These are phyloP conservation scores for Platycheirus albimanus DNA, from an alignment of 2,888 invertebrate species.

Conservation along the genomic window DNA sequence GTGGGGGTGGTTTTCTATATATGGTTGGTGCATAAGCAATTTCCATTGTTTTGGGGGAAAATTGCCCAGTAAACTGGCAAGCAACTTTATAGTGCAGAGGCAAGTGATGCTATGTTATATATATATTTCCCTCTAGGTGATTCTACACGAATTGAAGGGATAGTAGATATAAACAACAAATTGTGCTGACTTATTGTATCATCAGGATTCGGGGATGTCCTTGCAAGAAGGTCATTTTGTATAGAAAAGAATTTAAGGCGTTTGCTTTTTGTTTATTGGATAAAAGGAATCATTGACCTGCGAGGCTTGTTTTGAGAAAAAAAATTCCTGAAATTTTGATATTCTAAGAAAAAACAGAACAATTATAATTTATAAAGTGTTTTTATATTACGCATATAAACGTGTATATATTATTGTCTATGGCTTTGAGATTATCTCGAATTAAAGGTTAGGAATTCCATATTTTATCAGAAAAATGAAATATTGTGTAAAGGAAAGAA, in stretches of 20 bases:
- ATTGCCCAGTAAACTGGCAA: slow-evolving; percentile 18
- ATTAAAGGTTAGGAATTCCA: no score
- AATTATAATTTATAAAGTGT: no score
- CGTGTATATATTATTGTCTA: no score
- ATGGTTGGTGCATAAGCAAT: slow-evolving; percentile 29
- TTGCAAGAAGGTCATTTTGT: slow-evolving; percentile 58
- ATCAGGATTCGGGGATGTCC: slow-evolving; percentile 38
- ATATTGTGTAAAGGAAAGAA: no score
- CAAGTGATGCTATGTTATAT: slow-evolving; percentile 14
- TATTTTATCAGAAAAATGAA: no score
- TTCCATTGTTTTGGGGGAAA: slow-evolving; percentile 52
- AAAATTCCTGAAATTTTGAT: no score
- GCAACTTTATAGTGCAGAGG: slow-evolving; percentile 6
- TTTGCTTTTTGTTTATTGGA: not conserved
- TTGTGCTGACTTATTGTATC: slow-evolving; percentile 21
- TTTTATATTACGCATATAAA: no score
- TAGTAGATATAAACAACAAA: no score
- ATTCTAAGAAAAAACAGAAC: no score
- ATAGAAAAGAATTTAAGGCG: not conserved
- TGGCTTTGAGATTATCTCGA: no score
- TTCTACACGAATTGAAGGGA: slow-evolving; percentile 38
- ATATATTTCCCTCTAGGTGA: slow-evolving; percentile 53
- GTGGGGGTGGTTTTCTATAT: slow-evolving; percentile 10
- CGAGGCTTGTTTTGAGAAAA: not conserved
- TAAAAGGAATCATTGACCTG: not conserved